phyloP scores from a whole-genome alignment of 2,113 vertebrate genomes.

The Bettongia penicillata region DNA sequence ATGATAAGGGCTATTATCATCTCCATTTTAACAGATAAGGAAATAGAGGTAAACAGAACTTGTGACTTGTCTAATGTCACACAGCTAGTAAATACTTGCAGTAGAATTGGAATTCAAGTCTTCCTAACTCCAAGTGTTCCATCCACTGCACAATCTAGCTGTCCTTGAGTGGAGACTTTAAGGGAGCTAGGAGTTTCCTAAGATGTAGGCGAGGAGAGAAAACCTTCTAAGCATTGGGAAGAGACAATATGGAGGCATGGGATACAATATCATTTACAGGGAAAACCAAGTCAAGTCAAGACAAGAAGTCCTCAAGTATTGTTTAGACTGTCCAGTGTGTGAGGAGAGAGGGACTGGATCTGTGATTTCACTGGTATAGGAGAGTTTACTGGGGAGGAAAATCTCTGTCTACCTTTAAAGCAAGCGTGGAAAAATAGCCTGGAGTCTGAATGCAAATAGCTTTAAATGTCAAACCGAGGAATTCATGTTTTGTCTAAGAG shows the following conservation, averaged over 20 bases:
- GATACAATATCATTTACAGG: background rate
- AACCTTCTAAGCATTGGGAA: background rate
- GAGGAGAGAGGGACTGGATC: background rate
- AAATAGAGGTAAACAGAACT: background rate
- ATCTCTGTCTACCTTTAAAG: background rate
- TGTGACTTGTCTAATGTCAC: background rate
- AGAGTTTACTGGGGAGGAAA: background rate
- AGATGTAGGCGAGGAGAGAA: background rate
- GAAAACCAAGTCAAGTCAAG: background rate
- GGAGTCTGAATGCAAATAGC: background rate
- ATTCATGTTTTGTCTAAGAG: background rate
- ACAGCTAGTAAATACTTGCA: background rate
- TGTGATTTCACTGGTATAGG: background rate
- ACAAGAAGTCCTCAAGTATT: background rate
- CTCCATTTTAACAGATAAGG: background rate
- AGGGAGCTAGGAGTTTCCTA: background rate
- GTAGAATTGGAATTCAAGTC: background rate
- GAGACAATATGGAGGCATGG: background rate
- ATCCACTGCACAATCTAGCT: background rate
- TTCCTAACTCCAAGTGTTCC: background rate
- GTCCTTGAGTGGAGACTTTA: background rate
- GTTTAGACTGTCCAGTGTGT: background rate
- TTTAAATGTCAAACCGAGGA: background rate
- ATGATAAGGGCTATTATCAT: background rate
- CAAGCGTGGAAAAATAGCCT: background rate